Conservation (phyloP, 2,113 vertebrate species). For the Gymnorhina tibicen region DNA sequence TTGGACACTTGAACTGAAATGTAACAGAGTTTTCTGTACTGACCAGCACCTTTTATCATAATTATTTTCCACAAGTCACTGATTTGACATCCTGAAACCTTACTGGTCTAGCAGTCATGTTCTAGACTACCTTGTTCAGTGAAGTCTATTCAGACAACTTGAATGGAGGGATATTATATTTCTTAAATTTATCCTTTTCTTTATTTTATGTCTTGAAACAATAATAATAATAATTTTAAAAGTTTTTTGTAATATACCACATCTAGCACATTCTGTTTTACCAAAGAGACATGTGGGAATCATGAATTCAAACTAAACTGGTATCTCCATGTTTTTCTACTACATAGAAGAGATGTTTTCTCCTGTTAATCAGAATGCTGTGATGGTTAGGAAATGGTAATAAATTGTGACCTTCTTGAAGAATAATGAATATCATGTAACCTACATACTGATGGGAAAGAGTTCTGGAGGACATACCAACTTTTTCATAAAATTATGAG, state of each 20-base stretch:
- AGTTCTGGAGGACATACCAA: background rate
- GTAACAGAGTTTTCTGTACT: background rate
- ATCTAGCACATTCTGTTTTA: background rate
- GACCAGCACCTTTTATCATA: background rate
- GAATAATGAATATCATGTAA: background rate
- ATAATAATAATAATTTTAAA: background rate
- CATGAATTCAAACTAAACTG: background rate
- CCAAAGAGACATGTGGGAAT: background rate
- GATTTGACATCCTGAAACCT: background rate
- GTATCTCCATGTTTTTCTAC: background rate
- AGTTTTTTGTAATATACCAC: background rate
- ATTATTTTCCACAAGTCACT: background rate
- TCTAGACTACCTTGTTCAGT: background rate
- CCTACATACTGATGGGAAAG: background rate
- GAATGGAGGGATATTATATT: background rate
- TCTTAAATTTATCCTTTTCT: background rate
- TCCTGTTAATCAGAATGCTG: background rate
- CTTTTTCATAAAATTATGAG: background rate
- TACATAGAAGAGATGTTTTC: background rate
- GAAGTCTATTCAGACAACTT: background rate
- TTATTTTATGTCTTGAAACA: background rate
- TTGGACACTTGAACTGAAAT: background rate
- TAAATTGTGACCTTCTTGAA: background rate
- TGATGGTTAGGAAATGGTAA: background rate
- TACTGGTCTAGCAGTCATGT: background rate